phyloP scores from a whole-genome alignment of 2,113 vertebrate species.

The Pseudorectes ferrugineus region DNA sequence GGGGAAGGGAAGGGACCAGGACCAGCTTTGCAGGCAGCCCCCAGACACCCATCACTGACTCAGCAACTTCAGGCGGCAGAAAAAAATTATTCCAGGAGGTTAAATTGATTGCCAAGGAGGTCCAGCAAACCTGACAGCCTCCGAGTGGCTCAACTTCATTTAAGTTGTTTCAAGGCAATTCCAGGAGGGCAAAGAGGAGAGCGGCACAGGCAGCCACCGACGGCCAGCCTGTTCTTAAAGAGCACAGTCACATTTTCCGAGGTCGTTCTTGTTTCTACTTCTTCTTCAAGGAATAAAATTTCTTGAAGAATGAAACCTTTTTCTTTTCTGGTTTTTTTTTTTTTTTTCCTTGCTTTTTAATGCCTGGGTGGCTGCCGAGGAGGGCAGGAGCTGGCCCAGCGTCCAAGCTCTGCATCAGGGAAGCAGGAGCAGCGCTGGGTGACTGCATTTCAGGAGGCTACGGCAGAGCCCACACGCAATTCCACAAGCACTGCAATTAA shows the following conservation, averaged over 20 bases:
- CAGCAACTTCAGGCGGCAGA: neutral
- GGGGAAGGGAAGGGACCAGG: neutral
- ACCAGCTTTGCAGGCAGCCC: neutral
- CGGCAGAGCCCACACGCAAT: neutral
- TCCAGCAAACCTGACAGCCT: slow-evolving; percentile 40
- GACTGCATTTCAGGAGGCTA: neutral
- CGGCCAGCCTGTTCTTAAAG: neutral
- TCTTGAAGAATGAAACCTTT: neutral
- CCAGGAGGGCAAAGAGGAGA: slow-evolving; percentile 58
- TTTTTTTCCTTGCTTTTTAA: fast-evolving
- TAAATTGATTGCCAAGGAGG: slow-evolving; percentile 50
- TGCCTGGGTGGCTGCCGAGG: neutral
- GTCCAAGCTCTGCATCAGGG: neutral
- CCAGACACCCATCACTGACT: neutral
- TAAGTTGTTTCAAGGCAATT: slow-evolving; percentile 58
- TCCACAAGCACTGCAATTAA: neutral
- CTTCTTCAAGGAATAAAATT: neutral
- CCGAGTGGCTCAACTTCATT: slow-evolving; percentile 35
- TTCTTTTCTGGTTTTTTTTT: neutral
- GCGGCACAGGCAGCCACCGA: neutral
- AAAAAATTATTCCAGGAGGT: slow-evolving; percentile 3
- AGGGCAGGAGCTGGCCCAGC: neutral
- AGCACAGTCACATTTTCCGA: neutral
- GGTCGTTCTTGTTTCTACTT: neutral
- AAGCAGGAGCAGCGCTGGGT: neutral